Evolutionary conservation across 2,113 vertebrate genomes (phyloP), one percentile per base, ranked within the genome.

Genomic region (Collichthys lucidus): DNA sequence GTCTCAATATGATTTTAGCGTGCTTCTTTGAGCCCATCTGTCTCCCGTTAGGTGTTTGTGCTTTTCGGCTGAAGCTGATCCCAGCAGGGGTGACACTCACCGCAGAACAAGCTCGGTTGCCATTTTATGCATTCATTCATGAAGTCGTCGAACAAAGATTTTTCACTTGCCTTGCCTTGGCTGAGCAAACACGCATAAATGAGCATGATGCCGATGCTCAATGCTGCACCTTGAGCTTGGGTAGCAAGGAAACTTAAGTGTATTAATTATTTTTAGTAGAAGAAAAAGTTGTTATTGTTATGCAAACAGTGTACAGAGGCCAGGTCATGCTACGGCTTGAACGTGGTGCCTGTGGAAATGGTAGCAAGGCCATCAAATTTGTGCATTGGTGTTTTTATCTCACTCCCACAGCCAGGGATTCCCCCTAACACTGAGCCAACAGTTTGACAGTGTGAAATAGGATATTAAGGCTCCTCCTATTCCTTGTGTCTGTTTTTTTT

Each of bases 1-100:
- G 49, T 88, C 77, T 62, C 77, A 52, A 80, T 86, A 81, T 76
- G 79, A 86, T 73, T 70, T 80, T 59, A 78, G 59, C 9, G 5
- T 63, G 64, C 75, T 55, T 75, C 77, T 88, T 77, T 82, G 83
- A 75, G 77, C 79, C 73, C 84, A 81, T 86, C 86, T 79, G 80
- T 79, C 82, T 81, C 56, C 83, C 5, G 66, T 84, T 76, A 81
- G 80, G 66, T 85, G 82, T 87, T 75, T 86, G 74, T 50, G 64
- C 68, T 86, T 67, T 66, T 82, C 35, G 6, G 16, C 86, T 83
- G 55, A 70, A 69, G 71, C 74, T 68, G 63, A 81, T 70, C 85
- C 67, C 85, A 90, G 87, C 85, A 86, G 81, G 86, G 82, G 79
- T 20, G 77, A 44, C 72, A 14, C 71, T 84, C 66, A 31, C 57